Conservation (phyloP, 2,113 vertebrate species). For the Colius striatus region DNA sequence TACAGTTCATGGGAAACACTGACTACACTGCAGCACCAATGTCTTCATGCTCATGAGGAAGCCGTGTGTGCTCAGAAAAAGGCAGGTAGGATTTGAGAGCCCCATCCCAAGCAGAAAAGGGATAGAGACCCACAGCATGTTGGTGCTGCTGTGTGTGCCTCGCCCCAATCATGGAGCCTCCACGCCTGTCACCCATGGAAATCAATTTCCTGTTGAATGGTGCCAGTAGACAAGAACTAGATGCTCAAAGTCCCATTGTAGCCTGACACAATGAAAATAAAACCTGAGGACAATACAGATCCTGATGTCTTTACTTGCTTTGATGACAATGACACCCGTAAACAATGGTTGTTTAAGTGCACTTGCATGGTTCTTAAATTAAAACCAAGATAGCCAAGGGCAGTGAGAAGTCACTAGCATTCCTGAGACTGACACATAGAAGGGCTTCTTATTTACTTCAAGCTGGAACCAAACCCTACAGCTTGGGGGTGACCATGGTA, state of each 20-base stretch:
- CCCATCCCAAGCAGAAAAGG: background rate
- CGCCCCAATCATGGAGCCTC: background rate
- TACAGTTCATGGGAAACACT: background rate
- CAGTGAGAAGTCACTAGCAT: slow-evolving; percentile 56
- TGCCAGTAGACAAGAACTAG: slow-evolving; percentile 66
- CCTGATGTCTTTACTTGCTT: slow-evolving; percentile 72
- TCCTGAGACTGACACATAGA: slow-evolving; percentile 39
- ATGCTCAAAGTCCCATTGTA: slow-evolving; percentile 65
- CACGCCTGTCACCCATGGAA: slow-evolving; percentile 60
- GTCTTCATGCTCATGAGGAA: background rate
- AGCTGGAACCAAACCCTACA: slow-evolving; percentile 38
- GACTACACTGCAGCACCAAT: background rate
- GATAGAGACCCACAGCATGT: background rate
- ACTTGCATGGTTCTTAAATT: slow-evolving; percentile 70
- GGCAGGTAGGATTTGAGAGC: background rate
- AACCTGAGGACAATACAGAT: slow-evolving; percentile 61
- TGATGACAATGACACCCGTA: slow-evolving; percentile 72
- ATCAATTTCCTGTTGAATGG: slow-evolving; percentile 59
- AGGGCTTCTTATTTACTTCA: slow-evolving; percentile 31
- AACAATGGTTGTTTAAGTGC: slow-evolving; percentile 70
- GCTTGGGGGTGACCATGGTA: background rate
- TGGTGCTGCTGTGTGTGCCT: background rate
- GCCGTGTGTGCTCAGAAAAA: background rate
- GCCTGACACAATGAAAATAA: slow-evolving; percentile 58
- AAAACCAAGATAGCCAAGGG: slow-evolving; percentile 74